A percentile compares a stretch with the other conserved stretches of the same genome.
phyloP scores from a whole-genome alignment of 92 coral and sea anemone genomes.

The Blastomussa wellsi region DNA sequence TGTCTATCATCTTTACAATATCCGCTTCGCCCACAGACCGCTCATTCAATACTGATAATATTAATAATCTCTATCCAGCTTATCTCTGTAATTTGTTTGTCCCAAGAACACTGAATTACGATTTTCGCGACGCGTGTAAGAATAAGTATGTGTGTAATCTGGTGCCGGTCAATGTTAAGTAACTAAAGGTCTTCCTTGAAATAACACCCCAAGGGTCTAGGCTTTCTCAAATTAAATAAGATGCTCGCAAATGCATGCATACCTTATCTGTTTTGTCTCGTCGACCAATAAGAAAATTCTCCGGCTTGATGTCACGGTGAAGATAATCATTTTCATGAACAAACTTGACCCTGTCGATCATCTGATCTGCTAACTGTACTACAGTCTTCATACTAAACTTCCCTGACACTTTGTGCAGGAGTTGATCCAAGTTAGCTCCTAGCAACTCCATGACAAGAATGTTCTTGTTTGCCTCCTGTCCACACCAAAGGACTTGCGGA shows the following conservation, averaged over 20 bases:
- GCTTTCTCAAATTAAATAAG: too few species aligned
- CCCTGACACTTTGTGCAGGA: constrained; percentile 47
- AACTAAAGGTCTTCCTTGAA: too few species aligned
- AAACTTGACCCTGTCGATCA: constrained; percentile 70
- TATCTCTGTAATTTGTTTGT: too few species aligned
- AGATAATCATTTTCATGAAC: constrained; percentile 68
- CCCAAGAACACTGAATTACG: too few species aligned
- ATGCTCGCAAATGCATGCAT: not conserved
- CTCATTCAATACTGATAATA: too few species aligned
- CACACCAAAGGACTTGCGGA: constrained; percentile 70
- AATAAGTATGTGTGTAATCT: too few species aligned
- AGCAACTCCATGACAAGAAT: constrained; percentile 75
- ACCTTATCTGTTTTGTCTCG: constrained; percentile 54
- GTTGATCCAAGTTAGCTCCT: constrained; percentile 60
- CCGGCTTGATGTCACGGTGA: constrained; percentile 82
- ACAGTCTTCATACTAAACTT: constrained; percentile 70
- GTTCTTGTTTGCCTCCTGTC: constrained; percentile 60
- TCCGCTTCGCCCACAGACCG: too few species aligned
- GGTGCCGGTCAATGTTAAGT: too few species aligned
- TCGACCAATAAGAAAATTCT: constrained; percentile 73
- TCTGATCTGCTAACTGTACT: constrained; percentile 69
- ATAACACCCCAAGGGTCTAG: too few species aligned
- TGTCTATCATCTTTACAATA: too few species aligned
- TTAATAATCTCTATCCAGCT: too few species aligned
- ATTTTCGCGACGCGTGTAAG: too few species aligned